Conservation (phyloP, 2,888 invertebrate genomes). For the Zelleria hepariella region DNA sequence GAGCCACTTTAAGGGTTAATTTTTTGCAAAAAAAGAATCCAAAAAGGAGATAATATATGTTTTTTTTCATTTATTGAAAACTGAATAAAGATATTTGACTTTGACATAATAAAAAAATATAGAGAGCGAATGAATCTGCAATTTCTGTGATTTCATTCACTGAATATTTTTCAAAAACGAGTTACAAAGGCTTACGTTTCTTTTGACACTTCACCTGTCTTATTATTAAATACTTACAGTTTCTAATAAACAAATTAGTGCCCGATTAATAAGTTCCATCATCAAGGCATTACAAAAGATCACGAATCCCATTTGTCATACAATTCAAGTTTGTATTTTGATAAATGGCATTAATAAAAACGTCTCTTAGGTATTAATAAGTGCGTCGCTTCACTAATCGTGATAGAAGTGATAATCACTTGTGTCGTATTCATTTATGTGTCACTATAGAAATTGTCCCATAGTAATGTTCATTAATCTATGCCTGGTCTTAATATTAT, state of each 20-base stretch:
- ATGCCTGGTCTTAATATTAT: neutral
- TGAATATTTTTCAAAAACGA: too few species aligned
- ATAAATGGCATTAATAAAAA: conserved; percentile 45
- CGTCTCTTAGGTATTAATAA: conserved; percentile 5
- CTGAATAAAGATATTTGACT: too few species aligned
- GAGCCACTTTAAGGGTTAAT: too few species aligned
- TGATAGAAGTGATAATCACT: neutral
- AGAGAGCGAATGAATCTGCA: too few species aligned
- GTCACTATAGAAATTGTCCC: neutral
- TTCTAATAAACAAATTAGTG: neutral
- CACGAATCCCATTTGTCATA: neutral
- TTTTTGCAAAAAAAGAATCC: too few species aligned
- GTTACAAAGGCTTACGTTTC: too few species aligned
- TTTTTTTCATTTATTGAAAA: too few species aligned
- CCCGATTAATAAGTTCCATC: neutral
- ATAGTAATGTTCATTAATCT: neutral
- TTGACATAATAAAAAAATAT: too few species aligned
- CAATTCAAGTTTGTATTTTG: conserved; percentile 14
- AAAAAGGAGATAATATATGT: too few species aligned
- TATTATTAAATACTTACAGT: neutral
- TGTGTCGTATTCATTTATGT: neutral
- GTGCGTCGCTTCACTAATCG: neutral
- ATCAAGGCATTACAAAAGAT: neutral
- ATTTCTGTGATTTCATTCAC: too few species aligned
- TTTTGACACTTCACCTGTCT: too few species aligned